These are phyloP conservation scores for Formica exsecta DNA, from an alignment of 1,140 invertebrate genomes.

Conservation along the genomic window DNA sequence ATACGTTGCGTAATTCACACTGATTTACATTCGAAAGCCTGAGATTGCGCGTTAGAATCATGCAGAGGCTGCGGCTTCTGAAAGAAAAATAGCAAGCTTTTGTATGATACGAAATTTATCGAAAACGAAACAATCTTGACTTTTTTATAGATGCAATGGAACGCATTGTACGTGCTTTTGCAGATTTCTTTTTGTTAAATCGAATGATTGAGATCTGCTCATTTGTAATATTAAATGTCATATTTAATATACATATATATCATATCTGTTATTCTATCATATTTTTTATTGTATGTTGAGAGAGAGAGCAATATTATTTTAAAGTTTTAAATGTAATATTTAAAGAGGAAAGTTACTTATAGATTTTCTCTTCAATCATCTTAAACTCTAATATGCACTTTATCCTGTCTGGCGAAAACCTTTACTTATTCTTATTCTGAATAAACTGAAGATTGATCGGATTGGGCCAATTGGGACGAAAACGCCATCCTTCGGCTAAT, in stretches of 20 bases:
- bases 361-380: no score
- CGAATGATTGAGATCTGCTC: no score
- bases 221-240: no score
- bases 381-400: not conserved
- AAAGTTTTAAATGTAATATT: no score
- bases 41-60: constrained; percentile 24
- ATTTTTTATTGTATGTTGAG: no score
- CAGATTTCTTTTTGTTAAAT: no score
- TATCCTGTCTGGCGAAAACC: not conserved
- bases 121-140: not conserved
- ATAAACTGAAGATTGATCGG: not conserved
- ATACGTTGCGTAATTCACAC: constrained; percentile 61
- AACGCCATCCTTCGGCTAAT: not conserved
- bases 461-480: not conserved
- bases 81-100: constrained; percentile 7
- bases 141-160: no score
- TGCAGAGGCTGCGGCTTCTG: not conserved
- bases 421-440: not conserved
- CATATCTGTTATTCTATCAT: no score
- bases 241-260: no score
- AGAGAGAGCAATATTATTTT: no score
- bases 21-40: constrained; percentile 56
- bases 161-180: no score
- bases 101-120: not conserved
- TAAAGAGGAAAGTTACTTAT: no score